Conservation (phyloP, 1,140 invertebrate species). For the Hetaerina americana region DNA sequence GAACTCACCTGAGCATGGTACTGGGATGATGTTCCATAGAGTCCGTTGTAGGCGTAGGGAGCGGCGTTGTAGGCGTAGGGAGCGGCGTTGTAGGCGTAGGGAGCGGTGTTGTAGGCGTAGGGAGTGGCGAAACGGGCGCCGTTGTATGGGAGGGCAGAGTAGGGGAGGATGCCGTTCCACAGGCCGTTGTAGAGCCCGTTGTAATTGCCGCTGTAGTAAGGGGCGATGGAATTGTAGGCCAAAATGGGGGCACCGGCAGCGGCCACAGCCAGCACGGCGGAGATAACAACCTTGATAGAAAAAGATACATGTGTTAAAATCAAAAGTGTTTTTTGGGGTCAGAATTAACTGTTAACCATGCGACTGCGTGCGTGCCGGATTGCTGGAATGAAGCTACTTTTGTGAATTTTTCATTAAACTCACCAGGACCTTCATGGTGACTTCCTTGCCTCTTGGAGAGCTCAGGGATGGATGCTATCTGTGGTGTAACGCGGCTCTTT, state of each 20-base stretch:
- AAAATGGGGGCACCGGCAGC: constrained; percentile 17
- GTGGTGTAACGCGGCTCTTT: neutral
- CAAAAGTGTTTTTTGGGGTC: too few species aligned
- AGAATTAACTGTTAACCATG: too few species aligned
- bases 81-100: constrained; percentile 6
- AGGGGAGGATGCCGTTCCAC: too few species aligned
- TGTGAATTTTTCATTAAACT: too few species aligned
- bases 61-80: constrained; percentile 13
- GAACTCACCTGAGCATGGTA: neutral
- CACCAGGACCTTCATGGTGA: neutral
- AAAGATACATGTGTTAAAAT: too few species aligned
- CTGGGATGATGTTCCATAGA: neutral
- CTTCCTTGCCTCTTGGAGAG: neutral
- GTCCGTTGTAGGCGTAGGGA: constrained; percentile 11
- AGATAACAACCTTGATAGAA: constrained; percentile 24
- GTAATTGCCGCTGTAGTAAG: too few species aligned
- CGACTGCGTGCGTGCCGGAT: too few species aligned
- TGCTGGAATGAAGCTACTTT: too few species aligned
- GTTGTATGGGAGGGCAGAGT: neutral
- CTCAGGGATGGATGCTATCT: neutral
- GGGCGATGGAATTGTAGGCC: neutral
- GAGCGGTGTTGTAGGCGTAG: too few species aligned
- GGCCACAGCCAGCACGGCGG: constrained; percentile 14
- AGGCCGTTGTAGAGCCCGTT: too few species aligned
- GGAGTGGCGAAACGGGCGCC: too few species aligned